phyloP scores from a whole-genome alignment of 2,888 invertebrate genomes.

The Dysmachus trigonus region DNA sequence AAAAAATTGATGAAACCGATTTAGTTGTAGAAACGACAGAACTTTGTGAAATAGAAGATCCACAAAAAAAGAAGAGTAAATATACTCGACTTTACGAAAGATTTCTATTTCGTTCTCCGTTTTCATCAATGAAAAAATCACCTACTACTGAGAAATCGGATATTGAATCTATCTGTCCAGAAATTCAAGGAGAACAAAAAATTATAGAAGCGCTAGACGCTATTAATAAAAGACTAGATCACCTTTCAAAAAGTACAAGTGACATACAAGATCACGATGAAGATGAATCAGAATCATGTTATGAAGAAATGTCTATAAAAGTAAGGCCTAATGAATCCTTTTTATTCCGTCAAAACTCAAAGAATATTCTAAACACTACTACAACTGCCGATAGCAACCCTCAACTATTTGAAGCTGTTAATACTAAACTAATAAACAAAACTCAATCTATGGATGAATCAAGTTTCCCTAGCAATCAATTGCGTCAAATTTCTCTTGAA shows the following conservation, averaged over 20 bases:
- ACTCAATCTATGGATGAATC: constrained; percentile 51
- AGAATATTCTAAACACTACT: constrained; percentile 48
- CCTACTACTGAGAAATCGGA: constrained; percentile 47
- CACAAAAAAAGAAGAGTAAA: constrained; percentile 50
- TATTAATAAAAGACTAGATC: constrained; percentile 59
- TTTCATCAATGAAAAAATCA: constrained; percentile 49
- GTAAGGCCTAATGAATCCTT: constrained; percentile 74
- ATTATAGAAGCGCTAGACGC: constrained; percentile 59
- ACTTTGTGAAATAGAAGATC: constrained; percentile 46
- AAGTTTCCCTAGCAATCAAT: constrained; percentile 29
- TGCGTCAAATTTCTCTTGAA: constrained; percentile 37
- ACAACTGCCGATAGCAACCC: constrained; percentile 49
- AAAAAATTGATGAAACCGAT: background rate
- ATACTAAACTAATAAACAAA: constrained; percentile 58
- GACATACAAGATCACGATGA: constrained; percentile 41
- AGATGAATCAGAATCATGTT: constrained; percentile 54
- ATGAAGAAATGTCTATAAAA: constrained; percentile 61
- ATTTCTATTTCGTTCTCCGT: constrained; percentile 57
- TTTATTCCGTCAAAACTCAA: constrained; percentile 68
- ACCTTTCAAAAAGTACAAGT: constrained; percentile 48
- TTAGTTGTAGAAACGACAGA: constrained; percentile 19
- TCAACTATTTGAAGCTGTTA: constrained; percentile 59
- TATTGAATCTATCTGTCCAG: background rate
- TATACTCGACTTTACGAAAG: constrained; percentile 61
- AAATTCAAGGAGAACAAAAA: constrained; percentile 54